Base-by-base conservation (phyloP, 2,113 vertebrate species). In the Hipposideros armiger region DNA sequence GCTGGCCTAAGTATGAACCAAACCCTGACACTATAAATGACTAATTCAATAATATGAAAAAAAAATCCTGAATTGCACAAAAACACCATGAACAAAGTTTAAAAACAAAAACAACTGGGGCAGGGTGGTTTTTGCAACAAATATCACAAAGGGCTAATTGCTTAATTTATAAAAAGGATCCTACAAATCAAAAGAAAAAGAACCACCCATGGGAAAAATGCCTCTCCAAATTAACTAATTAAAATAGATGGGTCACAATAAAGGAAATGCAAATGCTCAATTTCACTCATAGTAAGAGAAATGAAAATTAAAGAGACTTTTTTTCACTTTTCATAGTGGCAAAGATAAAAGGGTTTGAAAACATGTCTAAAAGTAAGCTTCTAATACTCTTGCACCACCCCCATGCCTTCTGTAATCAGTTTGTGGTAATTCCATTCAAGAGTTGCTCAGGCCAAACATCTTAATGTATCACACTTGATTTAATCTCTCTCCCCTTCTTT, bases 161-260 rank as follows among this genome's bases (percentile, higher is more conserved):
- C 20, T 82, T 73, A 80, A 78, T 56, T 88, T 81, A 92, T 67
- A 90, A 62, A 86, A 95, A 95, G 52, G 8, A 90, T 62, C 26
- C 30, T 76, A 90, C 36, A 91, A 47, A 73, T 92, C 24, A 72
- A 93, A 95, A 70, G 84, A 74, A 88, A 92, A 87, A 87, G 45
- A 58, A 72, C 74, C 28, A 76, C 32, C 76, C 66, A 90, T 83
- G n/a, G 86, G 42, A 52, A 60, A 80, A 77, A 83, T 14, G 32
- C 6, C 13, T 89, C 64, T 58, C 62, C 36, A 50, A 87, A 96
- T 80, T 40, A 83, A 96, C 73, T 40, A 83, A 95, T 42, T 90
- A 66, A 89, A 94, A 85, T 36, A 89, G 24, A 64, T 73, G 7
- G 24, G 32, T 52, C 45, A 73, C 40, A 90, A 60, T 69, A 91